Evolutionary conservation across 2,113 vertebrate genomes (phyloP).

Genomic region (Talpa occidentalis): DNA sequence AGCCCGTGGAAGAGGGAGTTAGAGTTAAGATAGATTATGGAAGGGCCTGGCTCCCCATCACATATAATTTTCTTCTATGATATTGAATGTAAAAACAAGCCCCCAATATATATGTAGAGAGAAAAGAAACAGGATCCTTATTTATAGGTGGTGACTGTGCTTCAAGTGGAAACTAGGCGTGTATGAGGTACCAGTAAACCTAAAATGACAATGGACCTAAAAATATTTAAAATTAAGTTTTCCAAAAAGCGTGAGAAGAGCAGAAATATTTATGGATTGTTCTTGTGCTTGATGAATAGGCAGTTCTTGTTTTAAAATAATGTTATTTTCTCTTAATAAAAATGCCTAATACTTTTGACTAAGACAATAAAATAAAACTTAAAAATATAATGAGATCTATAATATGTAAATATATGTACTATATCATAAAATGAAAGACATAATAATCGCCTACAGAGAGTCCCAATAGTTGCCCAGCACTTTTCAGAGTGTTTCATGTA

Average conservation of each 20-base stretch:
- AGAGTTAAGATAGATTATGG: neutral
- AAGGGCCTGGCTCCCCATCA: neutral
- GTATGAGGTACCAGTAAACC: neutral
- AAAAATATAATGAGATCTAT: no score
- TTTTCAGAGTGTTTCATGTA: neutral
- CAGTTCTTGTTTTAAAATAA: neutral
- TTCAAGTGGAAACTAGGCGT: neutral
- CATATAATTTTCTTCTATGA: no score
- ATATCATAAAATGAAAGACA: no score
- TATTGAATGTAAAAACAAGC: neutral
- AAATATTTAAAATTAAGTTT: neutral
- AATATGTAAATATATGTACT: no score
- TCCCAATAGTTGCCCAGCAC: neutral
- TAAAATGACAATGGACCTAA: neutral
- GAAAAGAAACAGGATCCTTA: neutral
- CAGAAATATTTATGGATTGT: neutral
- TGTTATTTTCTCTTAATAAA: neutral
- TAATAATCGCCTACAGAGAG: neutral
- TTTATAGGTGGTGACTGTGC: neutral
- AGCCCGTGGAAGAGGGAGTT: neutral
- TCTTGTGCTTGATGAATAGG: neutral
- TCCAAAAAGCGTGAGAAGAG: neutral
- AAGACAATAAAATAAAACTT: no score
- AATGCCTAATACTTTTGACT: neutral
- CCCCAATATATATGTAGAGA: fast-evolving